Evolutionary conservation across 2,888 invertebrate genomes (phyloP), one percentile per base, ranked within the genome.

Genomic region (Lepidocyrtoides sp.): DNA sequence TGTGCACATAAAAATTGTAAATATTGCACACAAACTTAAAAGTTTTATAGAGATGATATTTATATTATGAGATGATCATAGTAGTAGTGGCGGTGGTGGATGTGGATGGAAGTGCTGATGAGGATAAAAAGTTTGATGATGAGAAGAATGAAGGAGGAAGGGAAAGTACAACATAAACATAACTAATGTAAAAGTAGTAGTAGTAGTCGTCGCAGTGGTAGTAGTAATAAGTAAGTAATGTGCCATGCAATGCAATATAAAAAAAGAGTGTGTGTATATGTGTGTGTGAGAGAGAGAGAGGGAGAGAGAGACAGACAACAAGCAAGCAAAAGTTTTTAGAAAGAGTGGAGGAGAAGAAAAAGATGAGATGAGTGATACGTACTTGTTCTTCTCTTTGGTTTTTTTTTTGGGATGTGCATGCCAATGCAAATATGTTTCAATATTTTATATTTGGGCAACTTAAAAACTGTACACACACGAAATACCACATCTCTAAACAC

Each of bases 381-480:
- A 20, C 32, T 26, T 72, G 7, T 5, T n/a, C 23, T 57, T 63
- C 17, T 57, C 20, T 17, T 85, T 54, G 72, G 57, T 85, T 48
- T 85, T 51, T 23, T 63, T 4, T 29, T 32, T 3, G 29, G 32
- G n/a, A 32, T 66, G n/a, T 66, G 63, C 63, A 66, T 66, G 63
- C 63, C 63, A 66, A 66, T 66, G 63, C 63, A 66, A 66, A 29
- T 29, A 32, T 66, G 32, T n/a, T 66, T 66, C 32, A 66, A 66
- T 66, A 66, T 82, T 69, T 75, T 89, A 66, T 69, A 72, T 83
- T 81, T 89, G 89, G 89, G 75, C 89, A 89, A 75, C 87, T 87
- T 51, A 2, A 69, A 60, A 66, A n/a, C 23, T 20, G 0, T 26
- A 60, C 57, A 54, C 54, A 51, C 54, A 54, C 20, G 2, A n/a